A percentile compares a stretch with the other conserved stretches of the same genome.
These are phyloP conservation scores for Hemaris fuciformis DNA, from an alignment of 2,888 invertebrate species.

Conservation along the genomic window DNA sequence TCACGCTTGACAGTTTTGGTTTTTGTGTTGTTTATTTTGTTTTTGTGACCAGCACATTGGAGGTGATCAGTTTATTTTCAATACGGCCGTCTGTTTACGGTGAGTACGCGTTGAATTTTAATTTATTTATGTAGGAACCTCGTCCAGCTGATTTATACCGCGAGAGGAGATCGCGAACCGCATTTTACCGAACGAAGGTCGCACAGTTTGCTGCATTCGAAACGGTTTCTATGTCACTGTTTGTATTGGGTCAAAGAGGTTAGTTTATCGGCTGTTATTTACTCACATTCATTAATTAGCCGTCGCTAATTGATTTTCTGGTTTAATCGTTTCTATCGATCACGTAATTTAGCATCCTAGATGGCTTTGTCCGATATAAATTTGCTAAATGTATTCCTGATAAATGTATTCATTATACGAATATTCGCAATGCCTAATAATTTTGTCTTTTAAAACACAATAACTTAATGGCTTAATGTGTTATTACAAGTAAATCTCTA, in stretches of 20 bases:
- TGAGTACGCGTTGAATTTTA: constrained; percentile 70
- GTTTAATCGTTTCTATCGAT: constrained; percentile 19
- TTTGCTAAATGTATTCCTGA: background rate
- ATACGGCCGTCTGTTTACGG: constrained; percentile 71
- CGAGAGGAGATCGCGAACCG: constrained; percentile 63
- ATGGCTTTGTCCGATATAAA: background rate
- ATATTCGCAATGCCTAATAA: background rate
- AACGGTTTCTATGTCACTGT: constrained; percentile 56
- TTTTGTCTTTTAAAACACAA: background rate
- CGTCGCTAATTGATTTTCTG: constrained; percentile 28
- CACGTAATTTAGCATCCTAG: constrained; percentile 10
- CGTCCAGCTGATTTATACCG: constrained; percentile 69
- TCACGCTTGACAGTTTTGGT: constrained; percentile 58
- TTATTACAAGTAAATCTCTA: background rate
- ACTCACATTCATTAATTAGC: constrained; percentile 29
- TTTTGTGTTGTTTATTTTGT: constrained; percentile 72
- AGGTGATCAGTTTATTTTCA: constrained; percentile 71
- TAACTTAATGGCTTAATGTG: background rate
- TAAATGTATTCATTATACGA: background rate
- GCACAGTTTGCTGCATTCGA: constrained; percentile 47
- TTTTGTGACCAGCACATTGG: constrained; percentile 72
- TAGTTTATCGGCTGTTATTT: constrained; percentile 41
- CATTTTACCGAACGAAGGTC: constrained; percentile 67
- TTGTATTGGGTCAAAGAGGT: constrained; percentile 38
- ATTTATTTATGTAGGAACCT: constrained; percentile 59